Base-by-base conservation (phyloP, 2,888 invertebrate genomes). In the Ennomos quercinarius region DNA sequence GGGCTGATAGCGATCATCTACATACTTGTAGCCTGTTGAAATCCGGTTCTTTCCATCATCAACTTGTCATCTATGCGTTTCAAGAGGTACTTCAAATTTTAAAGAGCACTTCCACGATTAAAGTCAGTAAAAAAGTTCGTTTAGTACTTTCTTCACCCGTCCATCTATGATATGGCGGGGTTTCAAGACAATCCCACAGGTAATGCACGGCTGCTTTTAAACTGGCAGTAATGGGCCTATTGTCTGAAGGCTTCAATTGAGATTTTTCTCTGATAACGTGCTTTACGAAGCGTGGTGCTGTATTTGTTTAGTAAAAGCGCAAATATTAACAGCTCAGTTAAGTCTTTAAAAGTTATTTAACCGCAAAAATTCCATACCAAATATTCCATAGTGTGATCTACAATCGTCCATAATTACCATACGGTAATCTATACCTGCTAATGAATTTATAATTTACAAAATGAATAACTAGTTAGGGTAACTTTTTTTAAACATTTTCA, bases 221-320 rank as follows among this genome's bases (percentile, higher is more conserved):
- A 63, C 64, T 44, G 55, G 35, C 65, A 64, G 71, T 80, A 78
- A 81, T 78, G 71, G 74, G 68, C 68, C 73, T 70, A 74, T 78
- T 77, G 76, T 77, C 70, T 71, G 61, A 69, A 72, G 67, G 67
- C 64, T 68, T 64, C 68, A 73, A 70, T 74, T 67, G 71, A 72
- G 72, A 75, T 76, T 56, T 76, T 56, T 43, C 39, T 47, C 39
- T 47, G 60, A 77, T 68, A 58, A 72, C 61, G 63, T 53, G 38
- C 36, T 56, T 47, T 44, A 46, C 40, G 55, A 63, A 48, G 74
- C 78, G 77, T 80, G 81, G 77, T 27, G 27, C 27, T 72, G 67
- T 72, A 70, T 77, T 79, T 77, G 67, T 72, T 67, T 77, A 77
- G 78, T 73, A 74, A 73, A 72, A 66, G 67, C 50, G 34, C 42